A percentile compares a stretch with the other conserved stretches of the same genome.
Conservation (phyloP, 2,888 invertebrate genomes). For the Nysson spinosus region DNA sequence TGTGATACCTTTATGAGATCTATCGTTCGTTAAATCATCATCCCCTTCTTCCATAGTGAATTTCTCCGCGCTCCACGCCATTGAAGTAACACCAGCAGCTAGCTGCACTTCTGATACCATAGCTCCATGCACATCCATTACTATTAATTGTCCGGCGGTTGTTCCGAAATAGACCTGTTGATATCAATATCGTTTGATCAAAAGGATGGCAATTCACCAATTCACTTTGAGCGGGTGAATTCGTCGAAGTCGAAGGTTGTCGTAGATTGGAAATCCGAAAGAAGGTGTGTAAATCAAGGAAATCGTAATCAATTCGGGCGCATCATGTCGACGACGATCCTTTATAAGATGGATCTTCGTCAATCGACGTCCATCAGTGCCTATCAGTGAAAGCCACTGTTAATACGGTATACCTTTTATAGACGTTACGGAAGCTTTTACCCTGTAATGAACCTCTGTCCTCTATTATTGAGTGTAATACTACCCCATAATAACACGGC, state of each 20-base stretch:
- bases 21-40: constrained; percentile 79
- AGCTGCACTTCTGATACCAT: constrained; percentile 91
- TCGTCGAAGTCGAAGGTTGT: too few relatives aligned
- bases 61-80: constrained; percentile 98
- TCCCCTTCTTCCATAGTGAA: constrained; percentile 98
- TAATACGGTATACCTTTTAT: constrained; percentile 7
- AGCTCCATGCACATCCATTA: constrained; percentile 97
- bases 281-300: too few relatives aligned
- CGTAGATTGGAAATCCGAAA: too few relatives aligned
- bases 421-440: constrained; percentile 28
- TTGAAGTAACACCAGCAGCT: constrained; percentile 86
- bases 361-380: neutral
- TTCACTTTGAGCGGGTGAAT: too few relatives aligned
- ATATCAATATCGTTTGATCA: neutral
- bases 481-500: constrained; percentile 14
- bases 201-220: neutral
- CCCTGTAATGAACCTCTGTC: constrained; percentile 21
- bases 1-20: constrained; percentile 62
- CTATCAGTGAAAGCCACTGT: neutral
- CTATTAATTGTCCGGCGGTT: constrained; percentile 94
- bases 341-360: too few relatives aligned
- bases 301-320: too few relatives aligned
- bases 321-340: too few relatives aligned
- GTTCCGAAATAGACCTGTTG: constrained; percentile 94
- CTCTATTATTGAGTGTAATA: constrained; percentile 31